Evolutionary conservation across 2,888 invertebrate species (phyloP).

Genomic region (Macropis europaea): DNA sequence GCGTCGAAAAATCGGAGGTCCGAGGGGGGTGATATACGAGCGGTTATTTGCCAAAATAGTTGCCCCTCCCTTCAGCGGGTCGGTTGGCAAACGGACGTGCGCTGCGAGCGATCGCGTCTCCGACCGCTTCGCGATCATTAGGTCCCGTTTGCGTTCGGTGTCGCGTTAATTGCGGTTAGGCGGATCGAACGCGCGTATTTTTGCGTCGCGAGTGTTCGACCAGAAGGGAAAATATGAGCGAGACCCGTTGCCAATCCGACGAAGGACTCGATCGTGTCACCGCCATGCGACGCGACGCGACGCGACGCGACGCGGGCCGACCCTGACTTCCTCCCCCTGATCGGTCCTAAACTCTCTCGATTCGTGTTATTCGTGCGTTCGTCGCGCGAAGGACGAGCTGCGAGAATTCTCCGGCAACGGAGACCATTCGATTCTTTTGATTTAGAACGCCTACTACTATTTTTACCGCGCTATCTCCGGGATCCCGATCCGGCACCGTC

Average conservation of each 20-base stretch:
- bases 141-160: constrained; percentile 12
- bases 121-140: too few relatives aligned
- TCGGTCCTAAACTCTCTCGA: too few relatives aligned
- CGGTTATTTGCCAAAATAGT: constrained; percentile 74
- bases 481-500: not conserved
- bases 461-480: not conserved
- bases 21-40: constrained; percentile 65
- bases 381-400: too few relatives aligned
- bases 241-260: constrained; percentile 21
- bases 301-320: too few relatives aligned
- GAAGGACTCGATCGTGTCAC: constrained; percentile 14
- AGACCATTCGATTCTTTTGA: not conserved
- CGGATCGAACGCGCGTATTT: constrained; percentile 35
- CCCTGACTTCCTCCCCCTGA: not conserved
- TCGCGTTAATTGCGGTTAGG: constrained; percentile 57
- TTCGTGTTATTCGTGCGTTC: not conserved
- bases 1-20: constrained; percentile 42
- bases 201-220: constrained; percentile 45
- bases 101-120: too few relatives aligned
- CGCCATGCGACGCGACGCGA: too few relatives aligned
- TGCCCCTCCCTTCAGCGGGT: constrained; percentile 59
- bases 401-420: too few relatives aligned
- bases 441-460: not conserved
- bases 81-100: constrained; percentile 75
- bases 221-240: constrained; percentile 20